These are phyloP conservation scores for Apamea anceps DNA, from an alignment of 2,888 invertebrate genomes.

Conservation along the genomic window DNA sequence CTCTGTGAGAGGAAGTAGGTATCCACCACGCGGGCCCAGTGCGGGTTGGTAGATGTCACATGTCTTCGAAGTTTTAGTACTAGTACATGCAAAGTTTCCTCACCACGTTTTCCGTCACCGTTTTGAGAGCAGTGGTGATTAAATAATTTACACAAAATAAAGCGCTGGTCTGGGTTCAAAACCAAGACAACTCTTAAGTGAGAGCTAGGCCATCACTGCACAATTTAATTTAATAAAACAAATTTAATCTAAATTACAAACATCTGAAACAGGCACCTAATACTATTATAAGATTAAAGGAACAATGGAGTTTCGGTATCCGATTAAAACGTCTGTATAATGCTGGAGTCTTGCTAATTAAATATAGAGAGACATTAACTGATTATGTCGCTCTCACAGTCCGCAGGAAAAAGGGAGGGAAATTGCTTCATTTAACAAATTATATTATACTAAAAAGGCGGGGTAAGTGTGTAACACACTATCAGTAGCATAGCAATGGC, in stretches of 20 bases:
- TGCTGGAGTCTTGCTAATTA: conserved; percentile 12
- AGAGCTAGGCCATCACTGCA: not conserved
- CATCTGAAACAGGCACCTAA: conserved; percentile 26
- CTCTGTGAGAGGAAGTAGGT: too few species aligned
- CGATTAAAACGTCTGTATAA: conserved; percentile 18
- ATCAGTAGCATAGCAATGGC: not conserved
- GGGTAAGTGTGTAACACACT: not conserved
- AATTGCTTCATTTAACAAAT: not conserved
- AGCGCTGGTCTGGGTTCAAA: not conserved
- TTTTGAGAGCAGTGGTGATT: too few species aligned
- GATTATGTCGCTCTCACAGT: conserved; percentile 23
- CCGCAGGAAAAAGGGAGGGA: not conserved
- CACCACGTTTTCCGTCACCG: too few species aligned
- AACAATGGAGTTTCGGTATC: conserved; percentile 32
- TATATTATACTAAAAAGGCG: not conserved
- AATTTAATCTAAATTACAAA: conserved; percentile 11
- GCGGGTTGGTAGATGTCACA: not conserved
- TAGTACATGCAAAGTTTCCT: not conserved
- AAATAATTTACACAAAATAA: not conserved
- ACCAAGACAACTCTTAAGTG: not conserved
- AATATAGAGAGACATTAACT: conserved; percentile 34
- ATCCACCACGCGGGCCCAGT: not conserved
- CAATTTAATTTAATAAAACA: not conserved
- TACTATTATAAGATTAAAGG: conserved; percentile 32
- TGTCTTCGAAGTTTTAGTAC: not conserved